Base-by-base conservation (phyloP, 2,797 vertebrate genomes). In the Danio kyathit region DNA sequence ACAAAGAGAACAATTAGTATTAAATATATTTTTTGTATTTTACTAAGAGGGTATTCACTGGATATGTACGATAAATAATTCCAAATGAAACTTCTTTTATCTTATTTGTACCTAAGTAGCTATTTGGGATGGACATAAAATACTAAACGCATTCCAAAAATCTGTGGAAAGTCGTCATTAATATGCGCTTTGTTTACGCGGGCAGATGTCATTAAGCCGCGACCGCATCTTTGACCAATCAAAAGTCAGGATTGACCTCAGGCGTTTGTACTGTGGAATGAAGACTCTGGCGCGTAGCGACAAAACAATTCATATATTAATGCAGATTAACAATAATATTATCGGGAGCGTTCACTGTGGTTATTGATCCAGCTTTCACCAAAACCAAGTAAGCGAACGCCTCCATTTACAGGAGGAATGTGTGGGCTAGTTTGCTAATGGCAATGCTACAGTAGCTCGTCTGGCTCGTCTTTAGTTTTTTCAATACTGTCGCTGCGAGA, bases 221-320 rank as follows among this genome's bases (percentile, higher is more conserved):
- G 86, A 82, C 86, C 11, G 41, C 11, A 74, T 49, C 16, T 60
- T 21, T 17, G 66, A 46, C 86, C 86, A 85, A 87, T 87, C 81
- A 82, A 46, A 83, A 81, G 83, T 82, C 74, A 78, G 79, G 38
- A 64, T 44, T 19, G 38, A 40, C 17, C 48, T 43, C 51, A 63
- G 29, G 54, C 74, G 64, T 64, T 79, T 51, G 10, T 48, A 74
- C 74, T 46, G 74, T 75, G 60, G 54, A 65, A 44, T 1, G 64
- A 59, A 80, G 49, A 13, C 17, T 69, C 40, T 49, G 44, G 21
- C 3, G 6, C 12, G n/a, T 13, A 7, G 48, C 49, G 41, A 61
- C 13, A 44, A 49, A 41, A 48, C 5, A 16, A 6, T 59, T 72
- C 12, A 14, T 17, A 21, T 5, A 51, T 60, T 59, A 10, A 10